Base-by-base conservation (phyloP, 2,888 invertebrate genomes). In the Himalopsyche anomala region DNA sequence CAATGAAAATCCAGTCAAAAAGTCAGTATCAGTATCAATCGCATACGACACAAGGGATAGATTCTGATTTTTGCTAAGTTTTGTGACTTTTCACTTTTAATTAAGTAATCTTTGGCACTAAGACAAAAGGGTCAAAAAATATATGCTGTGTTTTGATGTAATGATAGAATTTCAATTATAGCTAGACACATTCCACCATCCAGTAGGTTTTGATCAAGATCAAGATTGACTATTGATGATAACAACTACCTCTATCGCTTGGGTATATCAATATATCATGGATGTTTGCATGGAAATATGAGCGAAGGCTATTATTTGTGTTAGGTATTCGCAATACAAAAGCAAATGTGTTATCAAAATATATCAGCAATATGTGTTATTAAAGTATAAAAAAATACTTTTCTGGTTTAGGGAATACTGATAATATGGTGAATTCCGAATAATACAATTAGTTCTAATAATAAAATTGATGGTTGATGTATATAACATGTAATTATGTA, bases 401-500 rank as follows among this genome's bases (percentile, higher is more conserved):
- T 12, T 74, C 28, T 74, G 15, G 36, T 36, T 74, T 74, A 74
- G 15, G 38, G 74, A 74, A 12, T 74, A 38, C 12, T 74, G 74
- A 74, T 74, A 74, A 74, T 11, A 15, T 15, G 51, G 51, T 15
- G 36, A 74, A 6, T 19, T 74, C 38, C 38, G 38, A 74, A 74
- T 38, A 38, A 38, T 74, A 38, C 36, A 74, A 38, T 74, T 38
- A 74, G 74, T 38, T 74, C 38, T 74, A 38, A 74, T 19, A 74
- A 15, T 74, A 51, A 51, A 51, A 38, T 74, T 74, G 38, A 74
- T 74, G 74, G 74, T 74, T 74, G 19, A 74, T 74, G 74, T 74
- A 74, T 74, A 74, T 74, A 74, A 74, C 5, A 74, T 74, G 74
- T 74, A 38, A 74, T 74, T 74, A 74, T 74, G 38, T 74, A 38